These are phyloP conservation scores for Marcusenius ussheri DNA, from an alignment of 2,113 vertebrate species.

Conservation along the genomic window DNA sequence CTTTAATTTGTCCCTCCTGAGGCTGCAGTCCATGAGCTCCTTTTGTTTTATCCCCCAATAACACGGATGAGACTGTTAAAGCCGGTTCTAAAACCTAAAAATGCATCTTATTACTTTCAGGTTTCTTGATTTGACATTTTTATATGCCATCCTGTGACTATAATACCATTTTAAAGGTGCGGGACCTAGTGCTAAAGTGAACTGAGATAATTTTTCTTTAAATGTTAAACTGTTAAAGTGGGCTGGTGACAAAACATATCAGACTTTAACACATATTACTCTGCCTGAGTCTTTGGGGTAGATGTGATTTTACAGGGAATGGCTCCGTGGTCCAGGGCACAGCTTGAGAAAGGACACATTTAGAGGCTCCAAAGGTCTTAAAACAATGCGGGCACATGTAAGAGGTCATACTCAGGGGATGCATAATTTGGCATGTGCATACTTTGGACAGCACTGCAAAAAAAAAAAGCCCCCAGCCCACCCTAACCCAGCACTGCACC, in stretches of 20 bases:
- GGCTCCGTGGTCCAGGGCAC: conserved; percentile 35
- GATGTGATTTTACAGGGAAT: conserved; percentile 27
- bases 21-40: neutral
- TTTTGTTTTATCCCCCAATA: neutral
- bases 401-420: conserved; percentile 50
- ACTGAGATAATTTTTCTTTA: neutral
- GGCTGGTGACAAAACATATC: neutral
- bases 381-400: conserved; percentile 59
- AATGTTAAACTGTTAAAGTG: neutral
- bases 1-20: neutral
- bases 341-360: conserved; percentile 62
- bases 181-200: neutral
- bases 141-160: neutral
- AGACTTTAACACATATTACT: neutral
- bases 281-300: neutral
- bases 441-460: conserved; percentile 65
- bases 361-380: conserved; percentile 53
- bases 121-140: neutral
- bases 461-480: neutral
- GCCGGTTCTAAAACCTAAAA: neutral
- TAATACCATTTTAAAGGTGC: neutral
- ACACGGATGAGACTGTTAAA: neutral
- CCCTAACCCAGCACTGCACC: neutral
- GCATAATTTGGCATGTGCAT: conserved; percentile 67
- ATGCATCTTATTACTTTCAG: neutral